Conservation (phyloP, 1,140 invertebrate species). For the Panagrolaimus sp. region DNA sequence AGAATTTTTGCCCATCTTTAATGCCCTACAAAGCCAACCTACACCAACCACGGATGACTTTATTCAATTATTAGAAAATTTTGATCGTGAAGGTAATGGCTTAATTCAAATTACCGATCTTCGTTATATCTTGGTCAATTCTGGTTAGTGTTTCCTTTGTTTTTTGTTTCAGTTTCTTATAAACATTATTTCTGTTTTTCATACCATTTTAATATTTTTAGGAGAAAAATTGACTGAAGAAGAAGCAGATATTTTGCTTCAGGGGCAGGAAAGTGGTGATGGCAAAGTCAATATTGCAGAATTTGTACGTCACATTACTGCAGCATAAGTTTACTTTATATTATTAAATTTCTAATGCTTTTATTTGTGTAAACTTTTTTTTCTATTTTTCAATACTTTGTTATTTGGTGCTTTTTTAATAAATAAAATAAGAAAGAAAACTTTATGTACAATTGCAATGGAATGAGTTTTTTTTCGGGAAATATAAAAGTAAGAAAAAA, state of each 20-base stretch:
- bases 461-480: too few relatives aligned
- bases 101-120: slow-evolving; percentile 22
- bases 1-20: slow-evolving; percentile 33
- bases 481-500: too few relatives aligned
- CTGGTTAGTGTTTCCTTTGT: slow-evolving; percentile 18
- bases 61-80: slow-evolving; percentile 26
- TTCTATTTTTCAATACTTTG: too few relatives aligned
- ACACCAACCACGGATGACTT: slow-evolving; percentile 16
- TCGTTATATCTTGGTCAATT: slow-evolving; percentile 25
- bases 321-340: background rate
- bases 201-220: slow-evolving; percentile 5
- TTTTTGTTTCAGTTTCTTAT: background rate
- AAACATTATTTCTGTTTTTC: background rate
- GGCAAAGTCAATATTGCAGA: slow-evolving; percentile 26
- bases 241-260: slow-evolving; percentile 19
- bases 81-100: slow-evolving; percentile 33
- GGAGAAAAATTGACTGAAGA: slow-evolving; percentile 23
- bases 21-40: slow-evolving; percentile 27
- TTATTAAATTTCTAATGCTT: too few relatives aligned
- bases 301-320: slow-evolving; percentile 19
- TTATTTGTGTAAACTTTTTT: too few relatives aligned
- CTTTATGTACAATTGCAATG: too few relatives aligned
- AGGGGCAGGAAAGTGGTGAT: slow-evolving; percentile 17
- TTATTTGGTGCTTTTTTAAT: too few relatives aligned
- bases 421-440: too few relatives aligned